These are phyloP conservation scores for Stegodyphus mimosarum DNA, from an alignment of 1,140 invertebrate genomes.

Conservation along the genomic window DNA sequence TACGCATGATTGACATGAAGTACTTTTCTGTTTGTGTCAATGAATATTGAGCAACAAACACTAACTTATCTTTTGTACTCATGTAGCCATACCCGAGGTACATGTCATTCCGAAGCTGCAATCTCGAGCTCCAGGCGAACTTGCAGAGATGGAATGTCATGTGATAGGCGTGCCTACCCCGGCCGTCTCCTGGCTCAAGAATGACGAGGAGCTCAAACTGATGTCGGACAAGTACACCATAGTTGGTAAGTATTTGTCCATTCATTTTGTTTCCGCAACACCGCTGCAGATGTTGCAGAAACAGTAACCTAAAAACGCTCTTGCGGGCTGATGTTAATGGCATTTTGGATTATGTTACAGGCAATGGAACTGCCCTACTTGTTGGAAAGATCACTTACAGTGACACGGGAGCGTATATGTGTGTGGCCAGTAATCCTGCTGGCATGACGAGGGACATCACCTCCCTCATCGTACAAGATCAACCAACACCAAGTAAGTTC, in stretches of 20 bases:
- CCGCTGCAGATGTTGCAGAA: background rate
- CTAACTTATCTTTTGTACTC: background rate
- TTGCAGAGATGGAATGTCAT: slow-evolving; percentile 77
- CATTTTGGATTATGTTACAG: slow-evolving; percentile 61
- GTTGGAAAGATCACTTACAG: slow-evolving; percentile 77
- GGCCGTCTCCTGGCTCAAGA: slow-evolving; percentile 78
- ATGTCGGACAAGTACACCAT: slow-evolving; percentile 74
- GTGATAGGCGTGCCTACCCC: slow-evolving; percentile 75
- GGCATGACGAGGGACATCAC: slow-evolving; percentile 79
- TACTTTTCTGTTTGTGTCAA: too few species aligned
- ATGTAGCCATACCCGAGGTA: slow-evolving; percentile 76
- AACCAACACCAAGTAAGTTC: slow-evolving; percentile 75
- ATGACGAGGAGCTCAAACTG: slow-evolving; percentile 76
- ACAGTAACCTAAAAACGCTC: background rate
- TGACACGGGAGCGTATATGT: slow-evolving; percentile 84
- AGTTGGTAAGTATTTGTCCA: slow-evolving; percentile 68
- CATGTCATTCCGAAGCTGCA: slow-evolving; percentile 77
- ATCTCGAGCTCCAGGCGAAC: slow-evolving; percentile 76
- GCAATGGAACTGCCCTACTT: slow-evolving; percentile 77
- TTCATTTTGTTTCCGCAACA: too few species aligned
- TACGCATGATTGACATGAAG: too few species aligned
- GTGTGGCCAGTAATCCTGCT: slow-evolving; percentile 78
- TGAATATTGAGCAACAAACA: too few species aligned
- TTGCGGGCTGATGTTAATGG: background rate
- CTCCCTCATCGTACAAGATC: slow-evolving; percentile 78